Evolutionary conservation across 2,888 invertebrate genomes (phyloP), one percentile per base, ranked within the genome.

Genomic region (Drosophila mimetica): DNA sequence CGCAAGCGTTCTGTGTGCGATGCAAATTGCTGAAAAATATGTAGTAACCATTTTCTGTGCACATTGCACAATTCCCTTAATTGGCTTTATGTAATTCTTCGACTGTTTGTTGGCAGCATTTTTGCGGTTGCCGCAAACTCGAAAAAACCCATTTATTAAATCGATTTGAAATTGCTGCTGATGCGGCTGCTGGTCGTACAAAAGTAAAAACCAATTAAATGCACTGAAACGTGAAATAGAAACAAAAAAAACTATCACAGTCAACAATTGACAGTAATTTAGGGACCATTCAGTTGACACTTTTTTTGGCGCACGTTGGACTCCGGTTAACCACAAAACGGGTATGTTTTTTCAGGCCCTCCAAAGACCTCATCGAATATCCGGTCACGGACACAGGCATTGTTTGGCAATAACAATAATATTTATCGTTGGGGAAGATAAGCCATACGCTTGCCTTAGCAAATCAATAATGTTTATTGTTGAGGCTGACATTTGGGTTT

Each of bases 21-120:
- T 59, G 48, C 42, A 50, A 76, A 66, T 65, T 65, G 25, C 50
- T 36, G 4, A 9, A 25, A 37, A 39, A 28, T 47, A 47, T 46
- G 9, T 28, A 41, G 55, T 28, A 58, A 37, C 5, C 16, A 39
- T 37, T 52, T 53, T 32, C 22, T 18, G 37, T 66, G 34, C 2
- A 48, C 69, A 67, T 51, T 66, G 69, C 44, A 60, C 42, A 60
- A 73, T 65, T 70, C 53, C 36, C 51, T 78, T 69, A 74, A 81
- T 87, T 82, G 87, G 76, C 79, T 76, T 78, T 69, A 71, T 67
- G 47, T 59, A 55, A 57, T 52, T 61, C 39, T 54, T n/a, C 28
- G 37, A 3, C 25, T 41, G 36, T 60, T 61, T 66, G 79, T 36
- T 46, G 52, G 37, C 50, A 48, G 37, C 57, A 66, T 51, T 74